Conservation (phyloP, 2,797 vertebrate species). For the Sebastes hubbsi region DNA sequence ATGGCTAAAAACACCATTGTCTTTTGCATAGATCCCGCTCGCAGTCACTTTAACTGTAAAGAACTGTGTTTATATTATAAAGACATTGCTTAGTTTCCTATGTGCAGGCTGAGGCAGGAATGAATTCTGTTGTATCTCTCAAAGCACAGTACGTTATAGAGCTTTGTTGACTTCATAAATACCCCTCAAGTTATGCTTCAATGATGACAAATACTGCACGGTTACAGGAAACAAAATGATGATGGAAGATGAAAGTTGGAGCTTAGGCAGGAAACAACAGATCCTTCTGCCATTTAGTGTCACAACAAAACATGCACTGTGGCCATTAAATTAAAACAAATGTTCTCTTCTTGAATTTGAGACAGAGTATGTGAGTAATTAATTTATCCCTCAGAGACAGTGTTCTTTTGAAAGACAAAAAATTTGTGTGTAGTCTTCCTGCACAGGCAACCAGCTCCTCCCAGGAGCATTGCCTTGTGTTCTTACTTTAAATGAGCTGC, state of each 20-base stretch:
- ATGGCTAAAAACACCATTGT: not conserved
- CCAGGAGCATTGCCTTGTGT: constrained; percentile 37
- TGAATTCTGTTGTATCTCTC: not conserved
- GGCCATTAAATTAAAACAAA: constrained; percentile 40
- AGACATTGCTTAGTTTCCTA: not conserved
- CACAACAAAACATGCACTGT: constrained; percentile 16
- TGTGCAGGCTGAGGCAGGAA: not conserved
- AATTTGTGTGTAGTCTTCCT: constrained; percentile 12
- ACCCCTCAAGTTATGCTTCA: constrained; percentile 28
- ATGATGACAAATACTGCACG: constrained; percentile 44
- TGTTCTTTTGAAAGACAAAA: constrained; percentile 29
- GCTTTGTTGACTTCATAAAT: constrained; percentile 35
- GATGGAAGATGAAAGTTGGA: constrained; percentile 40
- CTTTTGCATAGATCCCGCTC: not conserved
- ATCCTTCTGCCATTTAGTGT: constrained; percentile 25
- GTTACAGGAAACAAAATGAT: constrained; percentile 39
- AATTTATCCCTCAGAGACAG: constrained; percentile 33
- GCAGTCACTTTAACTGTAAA: not conserved
- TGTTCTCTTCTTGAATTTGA: constrained; percentile 13
- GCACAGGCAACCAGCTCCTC: constrained; percentile 32
- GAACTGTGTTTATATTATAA: not conserved
- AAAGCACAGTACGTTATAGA: constrained; percentile 1
- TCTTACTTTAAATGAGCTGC: constrained; percentile 47
- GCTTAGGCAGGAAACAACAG: constrained; percentile 16
- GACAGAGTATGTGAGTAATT: constrained; percentile 16